Evolutionary conservation across 2,113 vertebrate species (phyloP).

Genomic region (Opisthocomus hoazin): DNA sequence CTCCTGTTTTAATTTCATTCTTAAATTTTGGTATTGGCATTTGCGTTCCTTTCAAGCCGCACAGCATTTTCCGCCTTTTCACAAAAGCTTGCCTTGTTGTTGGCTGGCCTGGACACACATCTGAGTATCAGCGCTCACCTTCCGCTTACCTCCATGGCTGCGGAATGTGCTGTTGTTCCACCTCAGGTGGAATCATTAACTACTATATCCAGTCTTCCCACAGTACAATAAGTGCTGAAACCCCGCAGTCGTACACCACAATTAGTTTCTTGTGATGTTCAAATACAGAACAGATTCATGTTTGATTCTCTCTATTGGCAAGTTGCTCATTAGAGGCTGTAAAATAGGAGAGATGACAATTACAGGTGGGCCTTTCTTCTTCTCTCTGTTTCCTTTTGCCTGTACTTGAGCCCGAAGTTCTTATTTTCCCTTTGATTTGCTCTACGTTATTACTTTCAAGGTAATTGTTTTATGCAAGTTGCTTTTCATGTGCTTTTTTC

Average conservation of each 20-base stretch:
- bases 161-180: background rate
- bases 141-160: background rate
- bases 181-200: constrained; percentile 33
- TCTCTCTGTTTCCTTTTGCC: background rate
- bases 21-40: background rate
- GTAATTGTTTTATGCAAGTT: background rate
- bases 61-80: background rate
- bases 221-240: constrained; percentile 7
- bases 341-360: background rate
- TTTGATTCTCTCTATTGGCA: constrained; percentile 10
- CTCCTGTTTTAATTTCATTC: background rate
- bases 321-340: constrained; percentile 12
- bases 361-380: background rate
- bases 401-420: background rate
- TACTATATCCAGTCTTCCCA: background rate
- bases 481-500: constrained; percentile 5
- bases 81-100: background rate
- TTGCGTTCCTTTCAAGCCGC: background rate
- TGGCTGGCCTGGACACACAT: background rate
- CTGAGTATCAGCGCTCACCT: background rate
- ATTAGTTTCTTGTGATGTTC: constrained; percentile 19
- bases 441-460: background rate
- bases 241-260: background rate
- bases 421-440: constrained; percentile 15
- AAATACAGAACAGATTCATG: background rate